These are phyloP conservation scores for Hymenochirus boettgeri DNA, from an alignment of 2,113 vertebrate genomes.

Conservation along the genomic window DNA sequence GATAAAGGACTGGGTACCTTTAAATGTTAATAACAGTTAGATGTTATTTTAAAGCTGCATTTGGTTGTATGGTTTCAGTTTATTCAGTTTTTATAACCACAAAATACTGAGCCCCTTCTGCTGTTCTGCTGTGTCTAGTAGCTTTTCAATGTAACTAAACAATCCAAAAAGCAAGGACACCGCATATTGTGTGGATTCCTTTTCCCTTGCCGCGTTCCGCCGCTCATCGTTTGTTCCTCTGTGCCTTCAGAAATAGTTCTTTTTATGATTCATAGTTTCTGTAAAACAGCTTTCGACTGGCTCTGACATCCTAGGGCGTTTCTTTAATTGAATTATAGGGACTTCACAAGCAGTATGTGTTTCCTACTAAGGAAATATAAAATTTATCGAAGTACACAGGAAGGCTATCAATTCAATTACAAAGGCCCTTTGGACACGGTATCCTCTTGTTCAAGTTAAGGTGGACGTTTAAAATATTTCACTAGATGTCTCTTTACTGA, in stretches of 20 bases:
- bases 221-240: no score
- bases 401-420: slow-evolving; percentile 33
- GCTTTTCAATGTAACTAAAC: no score
- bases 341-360: slow-evolving; percentile 23
- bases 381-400: neutral
- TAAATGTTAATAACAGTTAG: no score
- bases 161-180: slow-evolving; percentile 2
- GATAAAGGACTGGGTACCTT: no score
- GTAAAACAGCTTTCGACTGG: slow-evolving; percentile 9
- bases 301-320: slow-evolving; percentile 26
- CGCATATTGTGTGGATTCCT: slow-evolving; percentile 24
- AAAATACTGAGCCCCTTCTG: slow-evolving; percentile 25
- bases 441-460: slow-evolving; percentile 35
- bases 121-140: neutral
- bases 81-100: neutral
- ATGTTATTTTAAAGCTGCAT: no score
- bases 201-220: slow-evolving; percentile 2
- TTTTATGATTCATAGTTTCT: slow-evolving; percentile 36
- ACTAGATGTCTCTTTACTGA: slow-evolving; percentile 18
- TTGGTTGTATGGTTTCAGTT: no score
- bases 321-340: slow-evolving; percentile 39
- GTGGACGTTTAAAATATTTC: slow-evolving; percentile 30
- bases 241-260: slow-evolving; percentile 23
- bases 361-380: slow-evolving; percentile 20
- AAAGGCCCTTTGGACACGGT: slow-evolving; percentile 28